These are phyloP conservation scores for Chloroclystis v-ata DNA, from an alignment of 2,888 invertebrate species.

Conservation along the genomic window DNA sequence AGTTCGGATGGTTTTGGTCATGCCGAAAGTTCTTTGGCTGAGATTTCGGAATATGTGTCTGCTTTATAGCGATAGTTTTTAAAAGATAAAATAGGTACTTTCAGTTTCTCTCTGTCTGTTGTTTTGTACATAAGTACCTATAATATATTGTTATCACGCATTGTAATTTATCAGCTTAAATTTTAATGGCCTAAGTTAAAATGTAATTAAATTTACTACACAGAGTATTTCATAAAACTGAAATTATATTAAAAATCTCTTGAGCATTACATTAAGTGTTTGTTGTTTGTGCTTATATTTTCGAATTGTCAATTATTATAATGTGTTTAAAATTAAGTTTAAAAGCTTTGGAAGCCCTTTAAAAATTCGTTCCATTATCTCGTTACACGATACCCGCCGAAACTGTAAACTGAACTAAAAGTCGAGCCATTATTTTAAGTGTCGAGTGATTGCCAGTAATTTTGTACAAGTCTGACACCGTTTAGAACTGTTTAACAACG, in stretches of 20 bases:
- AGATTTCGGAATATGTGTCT: neutral
- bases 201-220: no score
- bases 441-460: conserved; percentile 26
- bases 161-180: no score
- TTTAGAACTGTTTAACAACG: neutral
- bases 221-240: no score
- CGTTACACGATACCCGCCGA: neutral
- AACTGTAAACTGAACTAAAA: conserved; percentile 10
- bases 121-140: no score
- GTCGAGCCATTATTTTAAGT: conserved; percentile 18
- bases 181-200: no score
- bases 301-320: no score
- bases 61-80: no score
- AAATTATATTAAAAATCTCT: no score
- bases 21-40: conserved; percentile 1
- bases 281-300: no score
- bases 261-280: no score
- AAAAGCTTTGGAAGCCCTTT: neutral
- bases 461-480: conserved; percentile 17
- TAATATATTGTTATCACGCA: no score
- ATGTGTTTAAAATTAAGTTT: neutral
- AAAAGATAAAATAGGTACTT: neutral
- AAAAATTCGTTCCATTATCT: neutral
- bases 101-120: no score
- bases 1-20: neutral